A percentile compares a stretch with the other conserved stretches of the same genome.
phyloP scores from a whole-genome alignment of 2,113 vertebrate species.

The Arvicanthis niloticus region DNA sequence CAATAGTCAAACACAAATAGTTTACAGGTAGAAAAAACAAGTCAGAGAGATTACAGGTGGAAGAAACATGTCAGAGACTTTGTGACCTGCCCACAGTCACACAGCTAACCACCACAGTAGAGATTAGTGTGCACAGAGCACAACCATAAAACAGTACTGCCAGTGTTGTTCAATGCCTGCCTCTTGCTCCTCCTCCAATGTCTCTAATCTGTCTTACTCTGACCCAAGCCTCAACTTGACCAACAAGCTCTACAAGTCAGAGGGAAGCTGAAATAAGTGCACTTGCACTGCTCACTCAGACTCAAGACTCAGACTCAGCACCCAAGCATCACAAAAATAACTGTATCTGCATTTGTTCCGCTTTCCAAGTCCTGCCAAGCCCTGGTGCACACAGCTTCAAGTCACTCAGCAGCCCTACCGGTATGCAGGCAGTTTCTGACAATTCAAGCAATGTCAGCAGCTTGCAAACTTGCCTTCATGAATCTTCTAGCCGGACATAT shows the following conservation, averaged over 20 bases:
- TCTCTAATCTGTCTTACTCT: not conserved
- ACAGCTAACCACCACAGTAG: not conserved
- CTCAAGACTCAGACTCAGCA: not conserved
- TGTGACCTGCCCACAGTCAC: not conserved
- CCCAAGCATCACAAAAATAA: not conserved
- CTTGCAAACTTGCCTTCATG: not conserved
- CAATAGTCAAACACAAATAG: not conserved
- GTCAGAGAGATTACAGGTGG: conserved; percentile 8
- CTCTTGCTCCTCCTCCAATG: not conserved
- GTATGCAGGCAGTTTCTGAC: not conserved
- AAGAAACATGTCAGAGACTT: not conserved
- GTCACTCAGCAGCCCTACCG: not conserved
- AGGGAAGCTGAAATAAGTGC: not conserved
- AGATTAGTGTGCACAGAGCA: not conserved
- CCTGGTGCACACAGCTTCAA: not conserved
- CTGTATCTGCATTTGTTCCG: not conserved
- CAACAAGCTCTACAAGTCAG: not conserved
- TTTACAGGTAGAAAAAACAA: not conserved
- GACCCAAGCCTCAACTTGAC: not conserved
- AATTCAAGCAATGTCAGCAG: not conserved
- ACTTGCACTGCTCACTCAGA: not conserved
- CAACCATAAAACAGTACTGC: not conserved
- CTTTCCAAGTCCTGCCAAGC: not conserved
- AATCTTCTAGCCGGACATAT: not conserved
- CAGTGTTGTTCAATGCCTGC: not conserved